A percentile compares a stretch with the other conserved stretches of the same genome.
Conservation (phyloP, 2,113 vertebrate species). For the Illadopsis cleaveri region DNA sequence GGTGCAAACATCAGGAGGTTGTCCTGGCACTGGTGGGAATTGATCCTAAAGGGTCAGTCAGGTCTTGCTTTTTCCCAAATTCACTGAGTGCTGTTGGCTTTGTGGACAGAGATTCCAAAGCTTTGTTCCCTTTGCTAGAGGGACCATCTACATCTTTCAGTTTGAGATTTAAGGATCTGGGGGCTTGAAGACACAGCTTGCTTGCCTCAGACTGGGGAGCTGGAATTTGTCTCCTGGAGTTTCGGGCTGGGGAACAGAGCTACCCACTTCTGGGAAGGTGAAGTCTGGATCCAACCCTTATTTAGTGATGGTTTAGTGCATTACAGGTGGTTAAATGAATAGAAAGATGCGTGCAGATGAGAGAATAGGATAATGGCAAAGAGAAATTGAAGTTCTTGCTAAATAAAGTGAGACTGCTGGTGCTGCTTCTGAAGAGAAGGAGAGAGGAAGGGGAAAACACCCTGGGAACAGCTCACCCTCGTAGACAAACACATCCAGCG, state of each 20-base stretch:
- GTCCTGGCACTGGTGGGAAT: background rate
- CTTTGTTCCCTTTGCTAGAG: background rate
- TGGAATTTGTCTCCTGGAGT: background rate
- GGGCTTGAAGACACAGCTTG: background rate
- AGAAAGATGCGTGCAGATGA: background rate
- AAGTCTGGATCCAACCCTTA: background rate
- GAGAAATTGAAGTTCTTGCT: background rate
- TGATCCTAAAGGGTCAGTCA: background rate
- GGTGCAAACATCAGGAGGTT: background rate
- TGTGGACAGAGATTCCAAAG: background rate
- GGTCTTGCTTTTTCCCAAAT: background rate
- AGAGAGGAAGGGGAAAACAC: background rate
- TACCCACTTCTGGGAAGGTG: background rate
- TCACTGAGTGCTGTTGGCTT: accelerated
- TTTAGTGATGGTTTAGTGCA: background rate
- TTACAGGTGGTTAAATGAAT: background rate
- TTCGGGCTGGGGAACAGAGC: background rate
- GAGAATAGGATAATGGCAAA: background rate
- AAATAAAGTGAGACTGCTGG: background rate
- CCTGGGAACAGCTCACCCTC: conserved; percentile 37
- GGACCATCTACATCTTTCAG: background rate
- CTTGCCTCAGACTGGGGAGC: background rate
- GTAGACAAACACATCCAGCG: conserved; percentile 69
- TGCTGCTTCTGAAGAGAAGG: background rate
- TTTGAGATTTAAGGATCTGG: background rate